These are phyloP conservation scores for Parotocinclus haroldoi DNA, from an alignment of 2,797 vertebrate genomes.

Conservation along the genomic window DNA sequence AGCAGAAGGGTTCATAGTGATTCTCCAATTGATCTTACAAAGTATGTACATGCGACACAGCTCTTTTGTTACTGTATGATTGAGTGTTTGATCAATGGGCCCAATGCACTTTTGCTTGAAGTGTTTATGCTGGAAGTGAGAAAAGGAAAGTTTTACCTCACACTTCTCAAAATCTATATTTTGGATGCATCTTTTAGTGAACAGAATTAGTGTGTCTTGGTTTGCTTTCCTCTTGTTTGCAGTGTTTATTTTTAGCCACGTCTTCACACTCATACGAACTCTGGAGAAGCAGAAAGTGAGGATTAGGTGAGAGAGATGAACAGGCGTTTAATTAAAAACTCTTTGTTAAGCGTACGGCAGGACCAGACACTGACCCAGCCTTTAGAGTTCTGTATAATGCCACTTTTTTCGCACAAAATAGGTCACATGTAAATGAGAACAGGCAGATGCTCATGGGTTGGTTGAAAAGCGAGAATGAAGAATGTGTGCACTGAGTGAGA, in stretches of 20 bases:
- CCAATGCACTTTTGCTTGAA: background rate
- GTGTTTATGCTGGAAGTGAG: background rate
- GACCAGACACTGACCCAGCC: conserved; percentile 51
- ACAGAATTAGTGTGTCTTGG: conserved; percentile 48
- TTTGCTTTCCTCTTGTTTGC: conserved; percentile 55
- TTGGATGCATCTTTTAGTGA: conserved; percentile 45
- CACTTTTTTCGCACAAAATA: conserved; percentile 51
- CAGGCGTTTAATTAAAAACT: conserved; percentile 69
- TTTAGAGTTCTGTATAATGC: conserved; percentile 31
- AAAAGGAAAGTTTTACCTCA: conserved; percentile 1
- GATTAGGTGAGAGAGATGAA: conserved; percentile 65
- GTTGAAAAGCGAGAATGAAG: conserved; percentile 19
- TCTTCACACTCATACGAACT: conserved; percentile 60
- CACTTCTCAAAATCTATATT: conserved; percentile 35
- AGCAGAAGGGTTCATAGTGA: conserved; percentile 64
- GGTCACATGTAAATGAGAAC: conserved; percentile 57
- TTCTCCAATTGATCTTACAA: conserved; percentile 37
- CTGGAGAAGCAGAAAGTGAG: conserved; percentile 50
- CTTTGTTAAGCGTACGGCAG: conserved; percentile 65
- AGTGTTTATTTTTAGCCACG: conserved; percentile 68
- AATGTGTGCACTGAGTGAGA: conserved; percentile 22
- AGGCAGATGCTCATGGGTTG: conserved; percentile 45
- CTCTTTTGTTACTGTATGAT: conserved; percentile 36
- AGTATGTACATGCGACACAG: conserved; percentile 6
- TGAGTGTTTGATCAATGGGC: conserved; percentile 9